phyloP scores from a whole-genome alignment of 2,797 vertebrate species.

The Alcedo atthis region DNA sequence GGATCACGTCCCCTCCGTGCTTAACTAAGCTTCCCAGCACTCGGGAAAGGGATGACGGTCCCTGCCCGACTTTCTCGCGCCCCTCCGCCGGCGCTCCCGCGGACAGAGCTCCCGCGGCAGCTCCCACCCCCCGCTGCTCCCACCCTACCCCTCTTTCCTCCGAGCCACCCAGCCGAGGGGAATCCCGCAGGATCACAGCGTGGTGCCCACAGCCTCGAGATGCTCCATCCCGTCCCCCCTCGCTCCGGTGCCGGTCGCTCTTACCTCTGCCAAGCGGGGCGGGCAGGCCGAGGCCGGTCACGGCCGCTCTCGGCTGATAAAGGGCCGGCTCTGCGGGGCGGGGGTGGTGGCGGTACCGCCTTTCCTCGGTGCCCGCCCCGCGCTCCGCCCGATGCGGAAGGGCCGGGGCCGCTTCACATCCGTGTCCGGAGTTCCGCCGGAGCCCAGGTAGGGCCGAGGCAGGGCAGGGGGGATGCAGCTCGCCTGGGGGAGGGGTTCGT shows the following conservation, averaged over 20 bases:
- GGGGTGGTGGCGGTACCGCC: background rate
- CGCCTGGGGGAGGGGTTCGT: too few relatives aligned
- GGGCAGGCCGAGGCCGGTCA: background rate
- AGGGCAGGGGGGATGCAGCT: too few relatives aligned
- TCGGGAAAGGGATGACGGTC: accelerated
- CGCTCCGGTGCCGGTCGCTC: background rate
- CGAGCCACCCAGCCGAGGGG: background rate
- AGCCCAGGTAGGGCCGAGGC: background rate
- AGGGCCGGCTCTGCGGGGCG: background rate
- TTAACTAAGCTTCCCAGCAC: accelerated
- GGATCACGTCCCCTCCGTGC: background rate
- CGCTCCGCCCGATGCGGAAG: background rate
- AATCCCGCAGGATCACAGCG: background rate
- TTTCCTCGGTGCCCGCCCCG: background rate
- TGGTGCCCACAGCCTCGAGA: background rate
- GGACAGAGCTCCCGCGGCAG: background rate
- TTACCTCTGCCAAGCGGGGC: background rate
- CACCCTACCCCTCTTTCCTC: too few relatives aligned
- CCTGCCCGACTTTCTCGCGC: background rate
- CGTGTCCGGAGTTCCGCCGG: background rate
- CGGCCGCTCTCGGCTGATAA: background rate
- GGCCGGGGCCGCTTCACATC: background rate
- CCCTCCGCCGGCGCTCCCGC: background rate
- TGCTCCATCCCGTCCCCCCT: background rate
- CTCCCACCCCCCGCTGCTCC: background rate